Evolutionary conservation across 2,797 vertebrate species (phyloP).

Genomic region (Malurus splendens): DNA sequence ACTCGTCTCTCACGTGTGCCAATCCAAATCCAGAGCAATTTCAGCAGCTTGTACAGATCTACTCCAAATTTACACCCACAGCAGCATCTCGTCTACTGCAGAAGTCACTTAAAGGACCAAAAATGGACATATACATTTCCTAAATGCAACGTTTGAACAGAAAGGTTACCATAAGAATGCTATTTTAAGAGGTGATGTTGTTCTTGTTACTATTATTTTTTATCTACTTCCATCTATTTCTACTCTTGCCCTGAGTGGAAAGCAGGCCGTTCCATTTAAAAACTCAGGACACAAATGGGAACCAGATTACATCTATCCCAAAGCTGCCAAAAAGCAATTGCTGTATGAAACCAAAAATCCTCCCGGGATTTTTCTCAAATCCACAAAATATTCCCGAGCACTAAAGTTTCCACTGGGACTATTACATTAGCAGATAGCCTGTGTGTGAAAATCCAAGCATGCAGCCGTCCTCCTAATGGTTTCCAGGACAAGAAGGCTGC

Average conservation of each 20-base stretch:
- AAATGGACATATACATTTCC: background rate
- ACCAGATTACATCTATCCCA: slow-evolving; percentile 23
- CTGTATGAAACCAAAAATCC: slow-evolving; percentile 29
- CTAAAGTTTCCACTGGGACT: slow-evolving; percentile 33
- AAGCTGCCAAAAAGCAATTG: slow-evolving; percentile 38
- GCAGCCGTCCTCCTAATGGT: background rate
- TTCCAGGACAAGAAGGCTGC: background rate
- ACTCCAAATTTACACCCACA: background rate
- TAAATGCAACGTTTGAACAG: background rate
- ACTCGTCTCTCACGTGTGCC: fast-evolving
- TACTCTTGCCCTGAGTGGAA: background rate
- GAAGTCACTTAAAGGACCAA: background rate
- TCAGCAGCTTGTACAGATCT: background rate
- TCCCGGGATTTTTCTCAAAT: slow-evolving; percentile 41
- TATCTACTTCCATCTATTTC: background rate
- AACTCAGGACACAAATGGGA: background rate
- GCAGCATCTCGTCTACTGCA: background rate
- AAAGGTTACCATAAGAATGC: background rate
- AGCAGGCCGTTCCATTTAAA: background rate
- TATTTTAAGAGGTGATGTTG: background rate
- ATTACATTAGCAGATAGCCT: slow-evolving; percentile 4
- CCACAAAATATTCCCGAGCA: slow-evolving; percentile 22
- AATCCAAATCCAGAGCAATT: background rate
- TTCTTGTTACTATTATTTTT: background rate
- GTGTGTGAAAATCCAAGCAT: background rate